Evolutionary conservation across 2,888 invertebrate species (phyloP).

Genomic region (Calliphora vomitoria): DNA sequence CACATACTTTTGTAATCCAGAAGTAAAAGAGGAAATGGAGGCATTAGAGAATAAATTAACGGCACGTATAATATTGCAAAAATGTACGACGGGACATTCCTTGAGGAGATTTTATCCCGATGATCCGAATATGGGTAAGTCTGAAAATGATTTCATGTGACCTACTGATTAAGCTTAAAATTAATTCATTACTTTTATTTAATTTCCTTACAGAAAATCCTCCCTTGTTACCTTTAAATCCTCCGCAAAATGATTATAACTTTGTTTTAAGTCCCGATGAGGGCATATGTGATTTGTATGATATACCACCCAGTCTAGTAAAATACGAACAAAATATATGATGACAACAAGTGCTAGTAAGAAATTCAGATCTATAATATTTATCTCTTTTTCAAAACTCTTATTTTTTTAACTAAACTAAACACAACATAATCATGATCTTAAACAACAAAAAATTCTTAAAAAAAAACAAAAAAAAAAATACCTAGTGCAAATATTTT

Average conservation of each 20-base stretch:
- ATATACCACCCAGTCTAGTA: slow-evolving; percentile 78
- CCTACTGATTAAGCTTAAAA: not conserved
- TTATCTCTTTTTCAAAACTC: not conserved
- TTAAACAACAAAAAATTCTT: slow-evolving; percentile 24
- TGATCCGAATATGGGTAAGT: slow-evolving; percentile 81
- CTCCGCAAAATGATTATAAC: slow-evolving; percentile 82
- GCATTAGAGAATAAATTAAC: slow-evolving; percentile 80
- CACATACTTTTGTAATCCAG: slow-evolving; percentile 81
- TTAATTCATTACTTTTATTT: not conserved
- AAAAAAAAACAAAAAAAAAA: slow-evolving; percentile 11
- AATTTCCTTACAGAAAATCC: slow-evolving; percentile 79
- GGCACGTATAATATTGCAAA: slow-evolving; percentile 82
- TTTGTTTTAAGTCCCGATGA: slow-evolving; percentile 82
- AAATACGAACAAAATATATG: slow-evolving; percentile 53
- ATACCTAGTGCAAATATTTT: slow-evolving; percentile 66
- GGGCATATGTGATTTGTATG: slow-evolving; percentile 83
- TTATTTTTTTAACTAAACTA: slow-evolving; percentile 27
- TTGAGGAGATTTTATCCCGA: slow-evolving; percentile 82
- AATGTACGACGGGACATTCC: slow-evolving; percentile 80
- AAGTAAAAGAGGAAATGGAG: slow-evolving; percentile 79
- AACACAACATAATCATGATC: slow-evolving; percentile 46
- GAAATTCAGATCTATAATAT: not conserved
- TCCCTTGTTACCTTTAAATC: slow-evolving; percentile 82
- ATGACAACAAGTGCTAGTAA: slow-evolving; percentile 31
- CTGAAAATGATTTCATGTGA: too few species aligned